Conservation (phyloP, 1,140 invertebrate species). For the Nasonia longicornis region DNA sequence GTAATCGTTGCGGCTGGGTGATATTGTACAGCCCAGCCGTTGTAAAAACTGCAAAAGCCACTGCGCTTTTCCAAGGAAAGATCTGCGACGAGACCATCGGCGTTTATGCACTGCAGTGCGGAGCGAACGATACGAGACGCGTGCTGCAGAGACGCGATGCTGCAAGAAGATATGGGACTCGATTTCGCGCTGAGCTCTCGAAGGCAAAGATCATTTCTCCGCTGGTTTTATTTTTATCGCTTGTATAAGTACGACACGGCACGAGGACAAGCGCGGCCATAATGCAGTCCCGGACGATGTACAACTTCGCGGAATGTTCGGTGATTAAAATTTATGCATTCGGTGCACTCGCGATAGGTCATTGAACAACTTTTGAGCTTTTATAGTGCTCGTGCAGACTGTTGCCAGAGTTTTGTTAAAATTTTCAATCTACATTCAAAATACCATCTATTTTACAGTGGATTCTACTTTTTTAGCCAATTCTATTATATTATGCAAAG, state of each 20-base stretch:
- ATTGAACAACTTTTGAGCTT: too few species aligned
- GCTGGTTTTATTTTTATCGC: neutral
- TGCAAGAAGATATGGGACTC: neutral
- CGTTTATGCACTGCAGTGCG: neutral
- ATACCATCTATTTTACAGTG: too few species aligned
- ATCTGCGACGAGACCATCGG: neutral
- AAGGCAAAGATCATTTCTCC: neutral
- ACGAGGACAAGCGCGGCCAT: too few species aligned
- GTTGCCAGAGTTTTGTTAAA: too few species aligned
- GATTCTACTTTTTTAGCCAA: too few species aligned
- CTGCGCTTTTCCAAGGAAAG: neutral
- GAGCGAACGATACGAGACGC: neutral
- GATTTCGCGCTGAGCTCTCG: neutral
- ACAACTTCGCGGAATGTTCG: neutral
- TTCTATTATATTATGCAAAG: too few species aligned
- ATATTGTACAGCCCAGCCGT: neutral
- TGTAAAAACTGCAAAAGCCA: neutral
- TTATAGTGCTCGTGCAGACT: too few species aligned
- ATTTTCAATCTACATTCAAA: too few species aligned
- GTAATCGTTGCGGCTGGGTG: neutral
- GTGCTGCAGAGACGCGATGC: neutral
- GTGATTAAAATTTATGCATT: conserved; percentile 4
- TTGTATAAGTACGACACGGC: neutral
- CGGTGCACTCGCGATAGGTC: neutral
- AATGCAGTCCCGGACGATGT: neutral